Evolutionary conservation across 2,797 vertebrate species (phyloP), one percentile per base, ranked within the genome.

Genomic region (Nasua narica): DNA sequence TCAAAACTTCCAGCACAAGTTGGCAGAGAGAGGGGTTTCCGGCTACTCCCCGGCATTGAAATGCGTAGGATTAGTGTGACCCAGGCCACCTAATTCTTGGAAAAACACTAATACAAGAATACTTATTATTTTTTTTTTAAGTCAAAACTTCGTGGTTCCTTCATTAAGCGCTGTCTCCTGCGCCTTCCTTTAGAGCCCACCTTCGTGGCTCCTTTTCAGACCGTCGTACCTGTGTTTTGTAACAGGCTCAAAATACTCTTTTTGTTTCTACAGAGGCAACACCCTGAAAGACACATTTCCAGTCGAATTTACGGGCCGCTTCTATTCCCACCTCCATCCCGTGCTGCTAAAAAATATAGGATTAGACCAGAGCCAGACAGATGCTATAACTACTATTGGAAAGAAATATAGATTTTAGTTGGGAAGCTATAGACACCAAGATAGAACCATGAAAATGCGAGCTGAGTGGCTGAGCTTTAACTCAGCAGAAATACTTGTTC

Each of bases 381-480:
- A 97, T 95, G 92, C 87, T 92, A 60, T 98, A 97, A 97, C 97
- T 98, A 97, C 95, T 94, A 87, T 72, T 95, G 81, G 85, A 92
- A 95, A 96, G 96, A 97, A 97, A 96, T 96, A 97, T 78, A 94
- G 94, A 96, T 97, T 96, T 92, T 94, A 84, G 48, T 58, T 81
- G 70, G 50, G 82, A 96, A 94, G 54, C 78, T 92, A 18, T 48
- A 97, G 94, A 94, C 83, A 84, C 35, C 12, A n/a, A 90, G 91
- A 93, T 78, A 97, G 95, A 95, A 72, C 87, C 94, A 83, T 76
- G 91, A 94, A 97, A 96, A 95, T 94, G 87, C 76, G 89, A 81
- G 72, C 83, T 87, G 78, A 93, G 54, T 48, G 35, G 54, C 11
- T 91, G 81, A 77, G 87, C 58, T 97, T 96, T 97, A 96, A 96